Conservation (phyloP, 2,888 invertebrate species). For the Himalopsyche japonica region DNA sequence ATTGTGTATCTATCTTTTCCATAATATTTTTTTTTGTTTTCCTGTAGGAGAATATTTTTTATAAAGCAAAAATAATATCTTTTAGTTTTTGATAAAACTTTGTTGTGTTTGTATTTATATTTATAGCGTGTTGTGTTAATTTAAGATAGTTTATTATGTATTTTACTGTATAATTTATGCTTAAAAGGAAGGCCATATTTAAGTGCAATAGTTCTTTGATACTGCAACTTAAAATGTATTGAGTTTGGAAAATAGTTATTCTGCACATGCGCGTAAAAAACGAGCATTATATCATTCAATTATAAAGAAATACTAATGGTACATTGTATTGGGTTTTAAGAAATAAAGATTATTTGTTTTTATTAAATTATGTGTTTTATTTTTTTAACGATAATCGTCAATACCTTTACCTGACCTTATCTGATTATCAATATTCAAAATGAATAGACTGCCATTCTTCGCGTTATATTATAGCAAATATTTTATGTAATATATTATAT, state of each 20-base stretch:
- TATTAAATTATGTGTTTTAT: neutral
- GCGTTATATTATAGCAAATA: too few relatives aligned
- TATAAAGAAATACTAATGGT: neutral
- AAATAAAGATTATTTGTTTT: conserved; percentile 27
- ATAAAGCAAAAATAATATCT: neutral
- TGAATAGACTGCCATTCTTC: too few relatives aligned
- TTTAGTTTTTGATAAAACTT: neutral
- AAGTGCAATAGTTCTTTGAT: neutral
- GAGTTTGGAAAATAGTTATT: neutral
- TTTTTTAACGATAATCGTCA: neutral
- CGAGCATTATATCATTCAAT: neutral
- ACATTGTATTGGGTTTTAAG: conserved; percentile 25
- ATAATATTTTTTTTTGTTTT: neutral
- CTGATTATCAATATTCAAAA: too few relatives aligned
- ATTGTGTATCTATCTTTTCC: too few relatives aligned
- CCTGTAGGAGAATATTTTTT: neutral
- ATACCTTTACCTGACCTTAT: too few relatives aligned
- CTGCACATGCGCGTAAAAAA: neutral
- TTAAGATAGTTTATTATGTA: neutral
- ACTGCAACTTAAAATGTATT: neutral
- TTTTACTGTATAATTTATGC: neutral
- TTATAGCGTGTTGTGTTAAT: neutral
- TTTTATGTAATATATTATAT: too few relatives aligned
- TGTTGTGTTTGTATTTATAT: neutral
- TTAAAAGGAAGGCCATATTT: neutral